Evolutionary conservation across 2,797 vertebrate species (phyloP), one percentile per base, ranked within the genome.

Genomic region (Amblyopsis hoosieri): DNA sequence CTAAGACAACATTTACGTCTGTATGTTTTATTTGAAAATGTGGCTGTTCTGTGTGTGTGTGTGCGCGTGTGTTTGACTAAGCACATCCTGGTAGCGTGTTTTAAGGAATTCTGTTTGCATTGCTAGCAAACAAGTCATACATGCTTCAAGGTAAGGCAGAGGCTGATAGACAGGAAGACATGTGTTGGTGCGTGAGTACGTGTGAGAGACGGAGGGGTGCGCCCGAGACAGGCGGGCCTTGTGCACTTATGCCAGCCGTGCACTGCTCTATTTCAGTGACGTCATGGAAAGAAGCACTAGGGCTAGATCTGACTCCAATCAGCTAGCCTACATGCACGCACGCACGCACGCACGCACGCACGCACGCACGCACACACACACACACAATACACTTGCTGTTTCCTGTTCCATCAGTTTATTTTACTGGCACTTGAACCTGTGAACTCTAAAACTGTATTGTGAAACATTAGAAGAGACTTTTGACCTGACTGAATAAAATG

Each of bases 231-330:
- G 69, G 62, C 75, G 52, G 80, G 74, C 82, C 67, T 80, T 79
- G 78, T 69, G 76, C 84, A 69, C 58, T 83, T 68, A 76, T 87
- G 84, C 88, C 84, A 87, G 80, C 74, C 57, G 79, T 60, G 64
- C 58, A 19, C 51, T 45, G 64, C 50, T 66, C 72, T 66, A 74
- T 75, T 71, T 69, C 65, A 56, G 78, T 91, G 90, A 92, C 88
- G 86, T 92, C 88, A 92, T 90, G 90, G 91, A 92, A 92, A 92
- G 62, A 84, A 79, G 84, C 79, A 71, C 74, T 86, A 68, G 61
- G n/a, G 65, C 60, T 48, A 11, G 42, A 67, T 58, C 66, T 70
- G 61, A 76, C 71, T 71, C 54, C 76, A 69, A 63, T 87, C 70
- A 80, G 76, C 70, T 57, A 13, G 1, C 17, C 63, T 76, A 69